Base-by-base conservation (phyloP, 2,888 invertebrate species). In the Phoenoteleia sp. region DNA sequence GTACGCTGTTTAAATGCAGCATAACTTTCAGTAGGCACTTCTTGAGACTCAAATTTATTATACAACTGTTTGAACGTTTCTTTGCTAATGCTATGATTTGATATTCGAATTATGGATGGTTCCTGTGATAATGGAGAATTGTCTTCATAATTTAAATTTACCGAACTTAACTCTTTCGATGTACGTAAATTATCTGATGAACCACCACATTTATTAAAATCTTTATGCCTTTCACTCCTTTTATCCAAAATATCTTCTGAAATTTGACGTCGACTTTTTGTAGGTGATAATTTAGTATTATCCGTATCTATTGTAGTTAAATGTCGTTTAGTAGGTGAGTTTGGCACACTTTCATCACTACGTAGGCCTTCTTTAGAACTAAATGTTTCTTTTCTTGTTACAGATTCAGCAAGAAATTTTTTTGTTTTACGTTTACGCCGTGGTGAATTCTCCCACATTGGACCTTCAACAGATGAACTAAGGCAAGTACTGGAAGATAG, bases 1-100 rank as follows among this genome's bases (percentile, higher is more conserved):
- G 91, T 91, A n/a, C 93, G 90, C n/a, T 90, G 89, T 76, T 92
- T 93, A 58, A 92, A 93, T 0, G 90, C 91, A 6, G 92, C 92
- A 47, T 93, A 92, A 52, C 88, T 93, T 54, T 93, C 93, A 1
- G 88, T 89, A 2, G 92, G 91, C 11, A 90, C 87, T 64, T 92
- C 92, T 39, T 91, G 91, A 5, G 89, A 83, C 25, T 90, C 91
- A 69, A 92, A 93, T 42, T 91, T 91, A 49, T 92, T 90, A 71
- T 92, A 91, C 15, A 93, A 86, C 56, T 91, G 89, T 19, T 89
- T 92, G 52, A 92, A 91, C 0, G 91, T 88, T 58, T 92, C 91
- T n/a, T 82, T 87, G 9, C 77, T 86, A 76, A 88, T 88, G 39
- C 83, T 88, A 64, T 66, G 80, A 82, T 90, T 88, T 76, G 87